These are phyloP conservation scores for Phyllostomus hastatus DNA, from an alignment of 2,113 vertebrate species.

Conservation along the genomic window DNA sequence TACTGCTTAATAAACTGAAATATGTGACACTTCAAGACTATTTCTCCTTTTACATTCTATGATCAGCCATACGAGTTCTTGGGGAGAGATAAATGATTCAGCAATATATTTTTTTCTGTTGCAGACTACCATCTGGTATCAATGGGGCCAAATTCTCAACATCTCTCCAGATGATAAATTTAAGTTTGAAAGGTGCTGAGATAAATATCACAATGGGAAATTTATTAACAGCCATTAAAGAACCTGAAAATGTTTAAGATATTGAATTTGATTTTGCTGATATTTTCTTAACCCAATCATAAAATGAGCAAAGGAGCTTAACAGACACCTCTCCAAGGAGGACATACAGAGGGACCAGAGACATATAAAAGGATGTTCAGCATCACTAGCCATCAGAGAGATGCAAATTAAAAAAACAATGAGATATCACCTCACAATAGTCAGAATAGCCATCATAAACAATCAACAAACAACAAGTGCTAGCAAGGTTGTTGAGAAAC, in stretches of 20 bases:
- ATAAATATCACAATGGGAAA: not conserved
- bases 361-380: too few species aligned
- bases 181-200: not conserved
- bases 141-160: not conserved
- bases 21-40: not conserved
- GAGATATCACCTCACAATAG: too few species aligned
- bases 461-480: too few species aligned
- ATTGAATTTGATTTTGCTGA: not conserved
- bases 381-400: too few species aligned
- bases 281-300: too few species aligned
- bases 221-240: not conserved
- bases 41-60: not conserved
- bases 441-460: too few species aligned
- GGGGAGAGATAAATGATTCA: not conserved
- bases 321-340: too few species aligned
- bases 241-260: not conserved
- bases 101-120: not conserved
- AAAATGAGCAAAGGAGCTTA: too few species aligned
- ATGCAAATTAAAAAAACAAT: too few species aligned
- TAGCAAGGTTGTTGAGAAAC: too few species aligned
- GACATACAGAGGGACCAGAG: too few species aligned
- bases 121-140: not conserved
- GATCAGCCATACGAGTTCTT: not conserved
- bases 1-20: not conserved
- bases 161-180: not conserved